Evolutionary conservation across 2,797 vertebrate genomes (phyloP).

Genomic region (Taeniopygia guttata): DNA sequence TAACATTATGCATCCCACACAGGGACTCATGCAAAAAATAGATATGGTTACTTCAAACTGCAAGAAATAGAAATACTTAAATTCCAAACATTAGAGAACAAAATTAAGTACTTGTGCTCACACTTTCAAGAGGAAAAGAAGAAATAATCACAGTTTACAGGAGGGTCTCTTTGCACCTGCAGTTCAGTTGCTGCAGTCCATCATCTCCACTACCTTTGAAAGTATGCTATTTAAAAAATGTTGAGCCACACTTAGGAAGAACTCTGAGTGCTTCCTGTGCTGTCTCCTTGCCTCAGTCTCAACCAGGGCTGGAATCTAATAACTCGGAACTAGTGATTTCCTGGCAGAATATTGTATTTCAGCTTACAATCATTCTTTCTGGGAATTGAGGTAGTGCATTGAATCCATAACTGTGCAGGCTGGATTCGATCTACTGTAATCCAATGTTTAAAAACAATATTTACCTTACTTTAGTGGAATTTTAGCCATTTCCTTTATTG

Average conservation of each 20-base stretch:
- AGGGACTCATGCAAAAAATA: neutral
- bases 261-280: slow-evolving; percentile 37
- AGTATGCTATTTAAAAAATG: slow-evolving; percentile 17
- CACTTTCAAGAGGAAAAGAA: neutral
- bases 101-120: neutral
- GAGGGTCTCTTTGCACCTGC: slow-evolving; percentile 6
- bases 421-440: slow-evolving; percentile 46
- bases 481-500: slow-evolving; percentile 53
- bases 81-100: neutral
- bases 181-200: neutral
- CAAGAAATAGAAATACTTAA: neutral
- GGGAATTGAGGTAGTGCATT: slow-evolving; percentile 17
- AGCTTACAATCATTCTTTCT: slow-evolving; percentile 50
- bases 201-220: slow-evolving; percentile 18
- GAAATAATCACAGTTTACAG: neutral
- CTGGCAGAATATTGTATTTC: slow-evolving; percentile 60
- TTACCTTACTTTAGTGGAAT: slow-evolving; percentile 62
- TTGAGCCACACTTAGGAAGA: neutral
- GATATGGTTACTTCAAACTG: neutral
- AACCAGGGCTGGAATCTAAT: slow-evolving; percentile 55
- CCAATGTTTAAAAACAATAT: slow-evolving; percentile 49
- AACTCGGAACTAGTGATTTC: slow-evolving; percentile 64
- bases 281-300: slow-evolving; percentile 34
- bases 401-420: neutral
- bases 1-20: neutral